phyloP scores from a whole-genome alignment of 1,140 invertebrate genomes.

The Hylaeus anthracinus region DNA sequence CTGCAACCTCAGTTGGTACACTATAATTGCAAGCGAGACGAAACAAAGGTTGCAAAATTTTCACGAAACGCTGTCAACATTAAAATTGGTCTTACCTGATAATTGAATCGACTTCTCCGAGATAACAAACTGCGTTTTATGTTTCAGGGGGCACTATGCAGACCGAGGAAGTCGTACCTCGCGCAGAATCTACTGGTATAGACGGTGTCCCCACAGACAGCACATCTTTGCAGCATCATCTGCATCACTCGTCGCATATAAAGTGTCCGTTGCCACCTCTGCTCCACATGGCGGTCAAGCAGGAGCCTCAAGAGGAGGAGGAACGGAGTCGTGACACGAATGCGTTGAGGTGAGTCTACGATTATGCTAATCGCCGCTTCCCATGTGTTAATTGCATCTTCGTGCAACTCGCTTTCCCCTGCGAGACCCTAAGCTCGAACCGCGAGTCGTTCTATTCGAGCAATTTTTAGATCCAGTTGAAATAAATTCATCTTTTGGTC shows the following conservation, averaged over 20 bases:
- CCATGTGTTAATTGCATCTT: neutral
- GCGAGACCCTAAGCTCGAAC: too few relatives aligned
- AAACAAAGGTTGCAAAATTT: too few relatives aligned
- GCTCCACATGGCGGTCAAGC: conserved; percentile 78
- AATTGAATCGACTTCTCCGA: neutral
- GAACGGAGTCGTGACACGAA: conserved; percentile 66
- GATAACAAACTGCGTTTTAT: neutral
- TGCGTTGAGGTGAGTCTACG: conserved; percentile 64
- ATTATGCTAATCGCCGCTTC: conserved; percentile 1
- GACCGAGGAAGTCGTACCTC: conserved; percentile 79
- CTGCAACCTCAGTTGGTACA: too few relatives aligned
- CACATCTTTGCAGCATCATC: conserved; percentile 67
- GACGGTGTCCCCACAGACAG: conserved; percentile 72
- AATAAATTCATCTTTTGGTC: too few relatives aligned
- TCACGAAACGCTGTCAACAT: too few relatives aligned
- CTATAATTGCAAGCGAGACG: too few relatives aligned
- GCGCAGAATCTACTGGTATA: conserved; percentile 75
- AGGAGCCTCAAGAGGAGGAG: conserved; percentile 78
- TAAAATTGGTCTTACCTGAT: neutral
- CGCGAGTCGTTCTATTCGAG: too few relatives aligned
- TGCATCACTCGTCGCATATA: conserved; percentile 69
- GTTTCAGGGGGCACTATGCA: conserved; percentile 80
- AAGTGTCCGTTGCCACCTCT: conserved; percentile 69
- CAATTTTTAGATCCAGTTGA: too few relatives aligned
- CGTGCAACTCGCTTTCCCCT: neutral